A percentile compares a stretch with the other conserved stretches of the same genome.
Evolutionary conservation across 2,888 invertebrate species (phyloP).

Genomic region (Aphrophora alni): DNA sequence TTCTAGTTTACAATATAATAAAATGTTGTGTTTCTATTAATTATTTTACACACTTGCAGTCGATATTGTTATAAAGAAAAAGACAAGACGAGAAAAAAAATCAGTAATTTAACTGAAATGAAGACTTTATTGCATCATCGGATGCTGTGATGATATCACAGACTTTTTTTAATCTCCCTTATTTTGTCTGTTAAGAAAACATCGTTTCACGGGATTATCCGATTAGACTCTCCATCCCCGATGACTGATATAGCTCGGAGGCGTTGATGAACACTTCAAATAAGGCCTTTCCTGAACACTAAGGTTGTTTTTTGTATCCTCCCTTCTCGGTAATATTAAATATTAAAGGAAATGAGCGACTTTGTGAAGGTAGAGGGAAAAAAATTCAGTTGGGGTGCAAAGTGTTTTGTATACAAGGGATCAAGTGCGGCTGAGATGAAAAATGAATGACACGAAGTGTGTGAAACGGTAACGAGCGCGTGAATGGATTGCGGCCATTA

Average conservation of each 20-base stretch:
- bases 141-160: neutral
- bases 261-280: neutral
- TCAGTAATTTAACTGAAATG: neutral
- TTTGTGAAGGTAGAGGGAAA: neutral
- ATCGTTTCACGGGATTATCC: neutral
- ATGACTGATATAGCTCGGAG: neutral
- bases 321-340: neutral
- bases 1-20: no score
- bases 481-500: conserved; percentile 9
- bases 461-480: neutral
- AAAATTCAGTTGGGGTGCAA: neutral
- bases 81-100: no score
- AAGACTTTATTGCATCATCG: neutral
- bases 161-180: neutral
- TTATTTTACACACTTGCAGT: no score
- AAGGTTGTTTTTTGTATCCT: neutral
- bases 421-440: neutral
- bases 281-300: neutral
- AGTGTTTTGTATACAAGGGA: conserved; percentile 6
- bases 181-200: neutral
- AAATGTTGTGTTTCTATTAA: no score
- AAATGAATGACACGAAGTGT: neutral
- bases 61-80: no score
- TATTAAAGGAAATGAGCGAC: conserved; percentile 9
- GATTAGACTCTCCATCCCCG: neutral